Percentiles rank a stretch among this genome's conserved stretches.
phyloP scores from a whole-genome alignment of 1,140 invertebrate genomes.

The Scaptomyza graminum region DNA sequence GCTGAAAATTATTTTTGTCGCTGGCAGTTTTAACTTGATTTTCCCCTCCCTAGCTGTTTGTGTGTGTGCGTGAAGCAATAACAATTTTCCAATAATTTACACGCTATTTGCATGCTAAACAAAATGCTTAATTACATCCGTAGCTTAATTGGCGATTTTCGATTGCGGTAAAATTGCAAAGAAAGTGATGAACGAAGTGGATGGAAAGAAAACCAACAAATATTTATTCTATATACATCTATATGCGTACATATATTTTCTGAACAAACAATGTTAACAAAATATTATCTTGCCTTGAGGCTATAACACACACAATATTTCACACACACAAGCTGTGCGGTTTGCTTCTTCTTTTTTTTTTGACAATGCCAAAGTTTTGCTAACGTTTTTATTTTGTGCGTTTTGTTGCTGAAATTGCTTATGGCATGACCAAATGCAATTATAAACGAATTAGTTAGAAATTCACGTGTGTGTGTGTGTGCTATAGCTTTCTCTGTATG shows the following conservation, averaged over 20 bases:
- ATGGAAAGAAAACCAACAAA: conserved; percentile 56
- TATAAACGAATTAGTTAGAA: conserved; percentile 67
- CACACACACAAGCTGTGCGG: conserved; percentile 22
- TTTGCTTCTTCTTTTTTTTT: neutral
- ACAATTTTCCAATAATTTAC: conserved; percentile 70
- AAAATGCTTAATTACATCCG: conserved; percentile 77
- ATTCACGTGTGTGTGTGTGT: conserved; percentile 47
- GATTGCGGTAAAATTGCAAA: conserved; percentile 32
- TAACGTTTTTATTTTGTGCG: conserved; percentile 50
- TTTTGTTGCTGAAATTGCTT: conserved; percentile 56
- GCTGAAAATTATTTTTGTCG: conserved; percentile 26
- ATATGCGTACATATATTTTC: conserved; percentile 9
- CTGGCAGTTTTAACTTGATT: conserved; percentile 57
- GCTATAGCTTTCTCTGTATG: neutral
- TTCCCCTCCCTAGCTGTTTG: neutral
- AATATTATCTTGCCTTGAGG: conserved; percentile 68
- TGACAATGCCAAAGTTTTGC: conserved; percentile 56
- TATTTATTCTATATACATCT: conserved; percentile 53
- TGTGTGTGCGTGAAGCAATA: conserved; percentile 33
- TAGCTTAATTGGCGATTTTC: conserved; percentile 42
- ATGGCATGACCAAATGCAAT: conserved; percentile 66
- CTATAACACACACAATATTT: conserved; percentile 1
- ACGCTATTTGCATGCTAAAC: conserved; percentile 30
- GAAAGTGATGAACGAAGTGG: conserved; percentile 17
- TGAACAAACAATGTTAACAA: conserved; percentile 44